Conservation (phyloP, 2,888 invertebrate species). For the Thymelicus acteon region DNA sequence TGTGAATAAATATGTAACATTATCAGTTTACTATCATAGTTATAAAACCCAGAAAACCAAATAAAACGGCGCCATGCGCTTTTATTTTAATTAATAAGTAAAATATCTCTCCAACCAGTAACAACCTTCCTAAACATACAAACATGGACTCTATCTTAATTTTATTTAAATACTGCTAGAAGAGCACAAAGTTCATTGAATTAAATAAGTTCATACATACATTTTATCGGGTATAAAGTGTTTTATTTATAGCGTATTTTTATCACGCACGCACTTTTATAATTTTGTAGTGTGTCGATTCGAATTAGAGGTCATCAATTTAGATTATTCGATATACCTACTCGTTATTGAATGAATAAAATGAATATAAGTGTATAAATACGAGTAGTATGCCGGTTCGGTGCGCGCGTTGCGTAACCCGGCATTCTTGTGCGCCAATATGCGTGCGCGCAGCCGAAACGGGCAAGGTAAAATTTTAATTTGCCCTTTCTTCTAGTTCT, state of each 20-base stretch:
- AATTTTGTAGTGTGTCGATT: constrained; percentile 28
- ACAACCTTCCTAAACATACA: not conserved
- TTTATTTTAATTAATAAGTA: not conserved
- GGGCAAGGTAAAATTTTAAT: constrained; percentile 3
- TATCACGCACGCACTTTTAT: constrained; percentile 23
- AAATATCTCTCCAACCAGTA: not conserved
- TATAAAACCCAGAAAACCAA: not conserved
- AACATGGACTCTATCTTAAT: constrained; percentile 20
- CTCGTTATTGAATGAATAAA: constrained; percentile 16
- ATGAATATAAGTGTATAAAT: constrained; percentile 17
- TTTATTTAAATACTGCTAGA: constrained; percentile 21
- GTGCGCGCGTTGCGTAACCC: constrained; percentile 63
- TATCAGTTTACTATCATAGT: too few species aligned
- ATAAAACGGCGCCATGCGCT: constrained; percentile 4
- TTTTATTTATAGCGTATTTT: constrained; percentile 31
- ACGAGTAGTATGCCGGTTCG: constrained; percentile 18
- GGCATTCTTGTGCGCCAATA: constrained; percentile 64
- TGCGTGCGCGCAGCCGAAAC: constrained; percentile 66
- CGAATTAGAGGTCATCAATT: constrained; percentile 21
- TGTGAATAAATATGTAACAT: too few species aligned
- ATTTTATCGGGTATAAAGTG: constrained; percentile 23
- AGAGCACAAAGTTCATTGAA: constrained; percentile 34
- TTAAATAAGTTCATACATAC: constrained; percentile 30
- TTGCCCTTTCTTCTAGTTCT: too few species aligned
- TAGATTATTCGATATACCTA: constrained; percentile 5